phyloP scores from a whole-genome alignment of 2,113 vertebrate species.

The Phalacrocorax pelagicus region DNA sequence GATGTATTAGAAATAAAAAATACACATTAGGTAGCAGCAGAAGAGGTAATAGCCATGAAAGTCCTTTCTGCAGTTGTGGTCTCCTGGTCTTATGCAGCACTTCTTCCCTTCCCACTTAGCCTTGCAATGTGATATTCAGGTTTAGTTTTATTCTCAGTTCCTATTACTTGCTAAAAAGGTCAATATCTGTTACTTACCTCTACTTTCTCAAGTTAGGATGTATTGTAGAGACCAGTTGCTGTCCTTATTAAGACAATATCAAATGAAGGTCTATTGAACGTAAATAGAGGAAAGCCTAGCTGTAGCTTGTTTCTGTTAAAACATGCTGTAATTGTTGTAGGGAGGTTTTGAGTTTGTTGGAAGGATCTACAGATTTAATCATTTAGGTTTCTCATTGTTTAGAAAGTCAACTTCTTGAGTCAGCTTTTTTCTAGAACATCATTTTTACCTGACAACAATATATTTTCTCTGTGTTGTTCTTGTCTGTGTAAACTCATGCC shows the following conservation, averaged over 20 bases:
- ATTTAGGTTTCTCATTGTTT: neutral
- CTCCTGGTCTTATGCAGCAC: neutral
- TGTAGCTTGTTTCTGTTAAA: neutral
- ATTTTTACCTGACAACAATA: rapidly evolving
- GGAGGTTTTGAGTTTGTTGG: neutral
- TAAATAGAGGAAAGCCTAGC: neutral
- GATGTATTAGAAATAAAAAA: neutral
- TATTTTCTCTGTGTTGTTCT: neutral
- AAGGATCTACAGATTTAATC: neutral
- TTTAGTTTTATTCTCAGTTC: neutral
- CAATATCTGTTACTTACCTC: neutral
- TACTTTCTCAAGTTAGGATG: neutral
- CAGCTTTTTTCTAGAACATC: neutral
- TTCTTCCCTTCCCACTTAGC: neutral
- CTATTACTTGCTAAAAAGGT: neutral
- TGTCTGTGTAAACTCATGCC: neutral
- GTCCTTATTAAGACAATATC: neutral
- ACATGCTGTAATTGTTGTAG: neutral
- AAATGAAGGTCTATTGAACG: neutral
- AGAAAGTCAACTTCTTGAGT: neutral
- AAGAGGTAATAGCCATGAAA: neutral
- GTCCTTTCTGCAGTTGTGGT: neutral
- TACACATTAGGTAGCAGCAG: neutral
- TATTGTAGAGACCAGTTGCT: neutral
- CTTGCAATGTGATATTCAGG: neutral